Conservation (phyloP, 1,140 invertebrate genomes). For the Hyposmocoma kahamanoa region DNA sequence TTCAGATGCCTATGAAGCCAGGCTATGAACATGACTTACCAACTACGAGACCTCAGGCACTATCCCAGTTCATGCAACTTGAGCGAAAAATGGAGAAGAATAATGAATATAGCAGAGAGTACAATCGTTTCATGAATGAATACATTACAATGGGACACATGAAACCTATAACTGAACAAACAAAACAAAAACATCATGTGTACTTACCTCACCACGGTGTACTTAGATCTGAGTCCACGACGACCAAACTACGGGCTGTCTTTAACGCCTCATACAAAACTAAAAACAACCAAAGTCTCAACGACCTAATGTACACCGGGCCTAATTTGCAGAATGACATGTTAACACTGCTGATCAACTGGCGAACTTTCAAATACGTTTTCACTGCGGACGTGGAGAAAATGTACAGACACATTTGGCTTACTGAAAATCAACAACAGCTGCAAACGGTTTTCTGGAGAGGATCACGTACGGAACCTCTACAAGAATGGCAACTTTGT, state of each 20-base stretch:
- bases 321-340: slow-evolving; percentile 37
- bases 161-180: background rate
- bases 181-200: background rate
- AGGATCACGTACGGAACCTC: slow-evolving; percentile 23
- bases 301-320: slow-evolving; percentile 27
- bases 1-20: slow-evolving; percentile 16
- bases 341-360: slow-evolving; percentile 24
- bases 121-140: slow-evolving; percentile 28
- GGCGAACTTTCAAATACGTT: slow-evolving; percentile 27
- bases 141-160: no score
- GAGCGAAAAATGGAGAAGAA: background rate
- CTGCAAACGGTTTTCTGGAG: slow-evolving; percentile 47
- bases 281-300: slow-evolving; percentile 23
- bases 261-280: slow-evolving; percentile 19
- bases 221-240: background rate
- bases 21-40: slow-evolving; percentile 13
- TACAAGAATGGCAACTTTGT: no score
- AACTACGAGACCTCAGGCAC: slow-evolving; percentile 12
- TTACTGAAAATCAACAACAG: slow-evolving; percentile 13
- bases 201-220: slow-evolving; percentile 13
- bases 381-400: slow-evolving; percentile 43
- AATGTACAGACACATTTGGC: slow-evolving; percentile 36
- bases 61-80: slow-evolving; percentile 12
- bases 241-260: slow-evolving; percentile 8
- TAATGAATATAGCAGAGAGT: slow-evolving; percentile 8